Conservation (phyloP, 1,140 invertebrate genomes). For the Nylanderia fulva region DNA sequence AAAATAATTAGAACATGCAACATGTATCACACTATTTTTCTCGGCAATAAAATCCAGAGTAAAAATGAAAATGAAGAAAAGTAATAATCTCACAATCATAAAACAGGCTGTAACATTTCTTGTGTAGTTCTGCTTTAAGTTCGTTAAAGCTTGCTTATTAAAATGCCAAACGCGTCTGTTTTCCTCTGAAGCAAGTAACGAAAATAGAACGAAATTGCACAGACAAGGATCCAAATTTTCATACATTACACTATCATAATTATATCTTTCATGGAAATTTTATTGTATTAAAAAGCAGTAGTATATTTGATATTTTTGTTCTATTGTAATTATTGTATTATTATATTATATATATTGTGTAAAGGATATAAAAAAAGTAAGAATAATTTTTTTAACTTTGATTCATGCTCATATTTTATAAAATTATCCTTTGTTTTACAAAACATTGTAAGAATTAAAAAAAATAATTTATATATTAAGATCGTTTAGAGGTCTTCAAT, state of each 20-base stretch:
- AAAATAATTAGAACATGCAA: background rate
- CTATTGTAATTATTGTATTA: no score
- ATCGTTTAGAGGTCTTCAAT: background rate
- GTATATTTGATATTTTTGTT: background rate
- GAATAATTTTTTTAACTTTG: background rate
- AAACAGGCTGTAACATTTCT: background rate
- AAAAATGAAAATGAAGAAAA: constrained; percentile 24
- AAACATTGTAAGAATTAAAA: background rate
- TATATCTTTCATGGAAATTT: background rate
- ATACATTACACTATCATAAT: constrained; percentile 1
- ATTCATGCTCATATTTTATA: background rate
- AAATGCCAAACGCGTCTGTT: constrained; percentile 16
- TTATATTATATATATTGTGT: no score
- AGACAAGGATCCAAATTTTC: background rate
- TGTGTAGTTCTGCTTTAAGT: constrained; percentile 6
- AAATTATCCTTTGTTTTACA: background rate
- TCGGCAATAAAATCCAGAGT: background rate
- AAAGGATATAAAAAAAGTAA: background rate
- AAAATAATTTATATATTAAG: background rate
- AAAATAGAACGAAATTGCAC: constrained; percentile 13
- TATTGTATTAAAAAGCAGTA: background rate
- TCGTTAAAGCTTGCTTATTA: constrained; percentile 19
- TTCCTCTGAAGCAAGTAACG: background rate
- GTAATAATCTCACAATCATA: background rate
- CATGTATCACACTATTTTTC: background rate